Conservation (phyloP, 2,888 invertebrate genomes). For the Agrotis segetum region DNA sequence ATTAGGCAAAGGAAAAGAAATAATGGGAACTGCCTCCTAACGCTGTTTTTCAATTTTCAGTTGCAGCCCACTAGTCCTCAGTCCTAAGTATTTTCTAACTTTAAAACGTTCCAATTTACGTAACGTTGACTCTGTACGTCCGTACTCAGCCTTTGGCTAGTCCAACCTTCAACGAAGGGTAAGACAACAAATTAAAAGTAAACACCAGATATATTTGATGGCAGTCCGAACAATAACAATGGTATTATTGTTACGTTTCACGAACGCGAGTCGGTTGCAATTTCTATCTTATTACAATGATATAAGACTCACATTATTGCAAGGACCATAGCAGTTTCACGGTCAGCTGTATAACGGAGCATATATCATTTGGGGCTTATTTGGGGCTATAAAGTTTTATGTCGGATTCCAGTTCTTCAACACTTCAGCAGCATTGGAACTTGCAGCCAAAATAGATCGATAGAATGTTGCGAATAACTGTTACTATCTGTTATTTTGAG, state of each 20-base stretch:
- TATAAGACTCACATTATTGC: slow-evolving; percentile 24
- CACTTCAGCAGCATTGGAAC: slow-evolving; percentile 50
- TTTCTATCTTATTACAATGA: slow-evolving; percentile 6
- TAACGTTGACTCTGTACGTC: not conserved
- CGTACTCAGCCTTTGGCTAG: not conserved
- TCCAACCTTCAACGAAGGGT: slow-evolving; percentile 5
- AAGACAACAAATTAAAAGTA: slow-evolving; percentile 36
- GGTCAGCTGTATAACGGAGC: slow-evolving; percentile 46
- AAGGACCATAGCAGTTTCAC: slow-evolving; percentile 39
- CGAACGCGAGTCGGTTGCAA: not conserved
- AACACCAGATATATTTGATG: slow-evolving; percentile 28
- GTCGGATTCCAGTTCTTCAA: slow-evolving; percentile 60
- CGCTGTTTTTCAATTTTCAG: too few relatives aligned
- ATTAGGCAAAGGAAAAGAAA: too few relatives aligned
- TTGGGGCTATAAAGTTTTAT: slow-evolving; percentile 57
- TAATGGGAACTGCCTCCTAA: too few relatives aligned
- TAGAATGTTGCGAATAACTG: slow-evolving; percentile 42
- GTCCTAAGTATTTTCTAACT: not conserved
- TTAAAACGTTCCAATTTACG: not conserved
- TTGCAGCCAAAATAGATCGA: slow-evolving; percentile 54
- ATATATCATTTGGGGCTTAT: slow-evolving; percentile 54
- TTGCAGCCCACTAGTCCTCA: too few relatives aligned
- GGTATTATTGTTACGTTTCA: not conserved
- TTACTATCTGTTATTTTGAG: slow-evolving; percentile 43
- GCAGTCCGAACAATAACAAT: slow-evolving; percentile 25